Evolutionary conservation across 2,888 invertebrate genomes (phyloP).

Genomic region (Nemotelus pantherinus): DNA sequence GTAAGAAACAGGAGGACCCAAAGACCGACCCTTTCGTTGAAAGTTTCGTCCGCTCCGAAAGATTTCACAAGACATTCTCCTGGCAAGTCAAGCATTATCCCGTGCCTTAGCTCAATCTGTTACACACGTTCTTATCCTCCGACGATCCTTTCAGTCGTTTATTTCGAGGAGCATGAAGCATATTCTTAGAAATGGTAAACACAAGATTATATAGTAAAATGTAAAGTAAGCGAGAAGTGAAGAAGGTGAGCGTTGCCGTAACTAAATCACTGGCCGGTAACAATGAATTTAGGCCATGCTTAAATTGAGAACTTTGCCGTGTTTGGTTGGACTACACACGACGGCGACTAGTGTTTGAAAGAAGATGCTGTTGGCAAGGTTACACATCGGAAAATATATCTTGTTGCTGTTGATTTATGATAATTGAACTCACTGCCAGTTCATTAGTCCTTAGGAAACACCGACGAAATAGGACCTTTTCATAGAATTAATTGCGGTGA

Average conservation of each 20-base stretch:
- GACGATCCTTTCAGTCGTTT: conserved; percentile 1
- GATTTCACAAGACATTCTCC: too few relatives aligned
- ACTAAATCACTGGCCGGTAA: too few relatives aligned
- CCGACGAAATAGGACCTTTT: neutral
- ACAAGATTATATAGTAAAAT: neutral
- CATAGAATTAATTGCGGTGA: conserved; percentile 9
- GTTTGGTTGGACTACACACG: too few relatives aligned
- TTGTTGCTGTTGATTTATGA: conserved; percentile 15
- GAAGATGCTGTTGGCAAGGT: too few relatives aligned
- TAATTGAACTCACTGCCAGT: conserved; percentile 15
- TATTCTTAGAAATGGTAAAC: neutral
- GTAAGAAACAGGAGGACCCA: too few relatives aligned
- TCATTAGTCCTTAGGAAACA: neutral
- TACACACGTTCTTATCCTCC: conserved; percentile 9
- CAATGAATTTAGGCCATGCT: too few relatives aligned
- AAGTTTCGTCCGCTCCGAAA: too few relatives aligned
- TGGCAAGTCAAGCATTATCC: neutral
- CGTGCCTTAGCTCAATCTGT: conserved; percentile 5
- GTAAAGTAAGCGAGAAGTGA: neutral
- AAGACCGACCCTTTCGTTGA: too few relatives aligned
- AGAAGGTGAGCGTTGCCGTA: neutral
- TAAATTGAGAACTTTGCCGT: too few relatives aligned
- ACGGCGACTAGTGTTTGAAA: too few relatives aligned
- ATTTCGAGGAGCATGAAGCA: neutral
- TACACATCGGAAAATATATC: too few relatives aligned